A percentile compares a stretch with the other conserved stretches of the same genome.
Evolutionary conservation across 2,888 invertebrate species (phyloP).

Genomic region (Philereme transversata): DNA sequence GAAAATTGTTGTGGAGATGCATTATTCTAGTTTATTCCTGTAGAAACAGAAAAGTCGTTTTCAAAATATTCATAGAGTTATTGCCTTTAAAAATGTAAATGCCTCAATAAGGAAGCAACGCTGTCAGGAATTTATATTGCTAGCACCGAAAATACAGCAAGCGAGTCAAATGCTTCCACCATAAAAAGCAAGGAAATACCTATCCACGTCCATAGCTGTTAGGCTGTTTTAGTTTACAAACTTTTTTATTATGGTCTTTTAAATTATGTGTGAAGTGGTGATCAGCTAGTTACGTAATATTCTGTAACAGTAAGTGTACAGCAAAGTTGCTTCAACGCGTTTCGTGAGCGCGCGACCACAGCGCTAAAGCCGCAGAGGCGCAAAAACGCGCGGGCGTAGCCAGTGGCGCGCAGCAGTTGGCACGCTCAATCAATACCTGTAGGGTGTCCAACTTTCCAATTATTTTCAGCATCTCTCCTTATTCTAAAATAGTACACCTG

Average conservation of each 20-base stretch:
- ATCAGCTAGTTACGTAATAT: not conserved
- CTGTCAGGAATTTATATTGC: constrained; percentile 27
- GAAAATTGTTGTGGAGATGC: too few relatives aligned
- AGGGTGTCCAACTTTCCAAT: constrained; percentile 38
- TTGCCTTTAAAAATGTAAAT: not conserved
- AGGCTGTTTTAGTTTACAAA: not conserved
- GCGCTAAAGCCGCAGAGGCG: not conserved
- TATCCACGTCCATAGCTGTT: constrained; percentile 15
- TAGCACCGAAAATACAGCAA: constrained; percentile 29
- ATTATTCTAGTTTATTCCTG: too few relatives aligned
- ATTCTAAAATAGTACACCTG: too few relatives aligned
- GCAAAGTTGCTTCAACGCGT: constrained; percentile 6
- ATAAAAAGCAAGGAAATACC: constrained; percentile 25
- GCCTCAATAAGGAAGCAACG: not conserved
- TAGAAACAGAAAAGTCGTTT: too few relatives aligned
- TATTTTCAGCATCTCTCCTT: not conserved
- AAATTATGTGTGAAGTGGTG: not conserved
- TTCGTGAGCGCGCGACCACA: constrained; percentile 5
- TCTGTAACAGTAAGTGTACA: not conserved
- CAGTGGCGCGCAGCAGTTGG: constrained; percentile 27
- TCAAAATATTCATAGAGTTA: not conserved
- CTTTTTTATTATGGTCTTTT: not conserved
- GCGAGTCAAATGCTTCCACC: constrained; percentile 28
- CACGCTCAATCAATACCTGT: constrained; percentile 43
- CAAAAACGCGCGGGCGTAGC: constrained; percentile 37